Evolutionary conservation across 2,888 invertebrate genomes (phyloP), one percentile per base, ranked within the genome.

Genomic region (Oscheius sp.): DNA sequence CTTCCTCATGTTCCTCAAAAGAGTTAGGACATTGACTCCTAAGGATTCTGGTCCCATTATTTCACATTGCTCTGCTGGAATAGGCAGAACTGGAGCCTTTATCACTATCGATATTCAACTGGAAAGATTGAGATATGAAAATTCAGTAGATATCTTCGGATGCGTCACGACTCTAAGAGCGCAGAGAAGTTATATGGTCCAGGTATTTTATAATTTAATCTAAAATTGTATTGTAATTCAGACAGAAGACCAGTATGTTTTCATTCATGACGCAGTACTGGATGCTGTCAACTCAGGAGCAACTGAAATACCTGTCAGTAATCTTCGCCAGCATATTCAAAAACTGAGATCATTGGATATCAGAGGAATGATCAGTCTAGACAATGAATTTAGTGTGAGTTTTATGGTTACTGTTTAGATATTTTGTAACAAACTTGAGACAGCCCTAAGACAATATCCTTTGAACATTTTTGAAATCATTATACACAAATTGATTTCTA

Each of bases 31-130:
- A 69, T 89, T 95, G 80, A 95, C 95, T 86, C 93, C 94, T 0
- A 90, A 91, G 3, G 95, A 96, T 76, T 92, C 94, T 47, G 97
- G 97, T 0, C 96, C 97, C 0, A 90, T 96, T 81, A 91, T 95
- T 14, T 94, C 95, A 0, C 96, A 97, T 87, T 97, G 96, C 88
- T 90, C 90, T 86, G 91, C 91, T 73, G 94, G 94, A 59, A 94
- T 95, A 24, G 94, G 94, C 0, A 91, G 95, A 61, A 95, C 94
- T 6, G 94, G 97, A 45, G 96, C 96, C 87, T 97, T 96, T 87
- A 95, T 98, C 82, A 97, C 96, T 1, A 97, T 99, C 82, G 98
- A 99, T 87, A 95, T 96, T 1, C 96, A 97, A 96, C 89, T 98
- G 77, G 97, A 99, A 85, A 90, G 97, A 72, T 94, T 98, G 87